A percentile compares a stretch with the other conserved stretches of the same genome.
Conservation (phyloP, 2,113 vertebrate genomes). For the Thalassoma bifasciatum region DNA sequence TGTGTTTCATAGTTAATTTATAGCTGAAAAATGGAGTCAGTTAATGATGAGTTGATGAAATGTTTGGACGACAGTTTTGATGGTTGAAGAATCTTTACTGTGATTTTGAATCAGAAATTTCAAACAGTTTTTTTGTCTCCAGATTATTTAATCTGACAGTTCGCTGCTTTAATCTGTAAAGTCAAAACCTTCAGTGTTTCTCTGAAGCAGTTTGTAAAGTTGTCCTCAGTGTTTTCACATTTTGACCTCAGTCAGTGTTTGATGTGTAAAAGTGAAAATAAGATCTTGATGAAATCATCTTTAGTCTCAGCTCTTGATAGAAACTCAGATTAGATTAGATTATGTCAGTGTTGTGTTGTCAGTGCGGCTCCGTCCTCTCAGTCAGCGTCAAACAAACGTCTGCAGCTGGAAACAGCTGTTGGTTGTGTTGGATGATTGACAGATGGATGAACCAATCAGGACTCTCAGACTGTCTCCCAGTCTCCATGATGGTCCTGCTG, state of each 20-base stretch:
- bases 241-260: background rate
- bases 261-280: background rate
- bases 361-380: background rate
- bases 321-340: background rate
- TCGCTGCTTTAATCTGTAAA: too few relatives aligned
- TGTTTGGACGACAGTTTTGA: background rate
- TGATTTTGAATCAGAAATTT: too few relatives aligned
- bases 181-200: background rate
- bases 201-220: background rate
- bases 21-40: background rate
- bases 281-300: background rate
- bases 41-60: background rate
- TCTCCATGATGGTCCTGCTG: background rate
- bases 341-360: background rate
- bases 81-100: too few relatives aligned
- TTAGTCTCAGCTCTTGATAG: background rate
- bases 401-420: background rate
- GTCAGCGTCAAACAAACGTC: background rate
- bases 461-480: slow-evolving; percentile 14
- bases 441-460: slow-evolving; percentile 17
- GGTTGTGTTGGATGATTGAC: background rate
- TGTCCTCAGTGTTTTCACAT: background rate
- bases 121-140: too few relatives aligned
- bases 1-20: background rate
- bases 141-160: background rate